Conservation (phyloP, 2,888 invertebrate species). For the Chaetoderma sp. region DNA sequence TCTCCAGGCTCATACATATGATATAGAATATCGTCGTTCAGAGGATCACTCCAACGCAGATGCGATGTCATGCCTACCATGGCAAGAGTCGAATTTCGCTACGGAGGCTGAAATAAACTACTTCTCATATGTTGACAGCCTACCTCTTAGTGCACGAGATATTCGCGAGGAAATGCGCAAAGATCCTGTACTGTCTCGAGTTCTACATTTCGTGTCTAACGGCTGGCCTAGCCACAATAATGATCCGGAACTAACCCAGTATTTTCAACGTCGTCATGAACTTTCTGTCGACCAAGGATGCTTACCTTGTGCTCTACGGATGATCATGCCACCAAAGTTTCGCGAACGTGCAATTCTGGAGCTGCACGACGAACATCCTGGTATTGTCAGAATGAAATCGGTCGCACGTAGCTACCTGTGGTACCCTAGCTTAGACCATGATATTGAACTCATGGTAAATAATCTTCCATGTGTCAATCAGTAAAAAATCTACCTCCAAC, state of each 20-base stretch:
- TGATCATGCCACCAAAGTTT: conserved; percentile 34
- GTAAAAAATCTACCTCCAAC: too few relatives aligned
- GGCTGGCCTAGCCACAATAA: conserved; percentile 2
- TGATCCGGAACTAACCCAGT: conserved; percentile 19
- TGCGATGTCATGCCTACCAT: conserved; percentile 51
- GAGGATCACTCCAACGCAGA: conserved; percentile 56
- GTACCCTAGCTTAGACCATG: too few relatives aligned
- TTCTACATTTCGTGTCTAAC: neutral
- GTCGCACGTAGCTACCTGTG: conserved; percentile 35
- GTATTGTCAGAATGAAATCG: conserved; percentile 39
- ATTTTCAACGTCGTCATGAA: conserved; percentile 22
- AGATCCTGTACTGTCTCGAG: conserved; percentile 20
- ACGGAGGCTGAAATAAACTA: conserved; percentile 20
- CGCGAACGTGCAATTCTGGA: conserved; percentile 24
- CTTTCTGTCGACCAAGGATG: conserved; percentile 20
- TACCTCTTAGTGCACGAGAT: conserved; percentile 28
- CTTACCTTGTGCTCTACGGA: conserved; percentile 30
- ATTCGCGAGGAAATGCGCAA: conserved; percentile 24
- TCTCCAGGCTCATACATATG: conserved; percentile 60
- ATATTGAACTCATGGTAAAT: too few relatives aligned
- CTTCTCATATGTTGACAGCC: conserved; percentile 18
- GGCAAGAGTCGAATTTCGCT: too few relatives aligned
- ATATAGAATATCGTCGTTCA: conserved; percentile 52
- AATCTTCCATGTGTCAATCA: too few relatives aligned
- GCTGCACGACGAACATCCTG: conserved; percentile 35